Evolutionary conservation across 92 coral and sea anemone genomes (phyloP).

Genomic region (Desmophyllum pertusum): DNA sequence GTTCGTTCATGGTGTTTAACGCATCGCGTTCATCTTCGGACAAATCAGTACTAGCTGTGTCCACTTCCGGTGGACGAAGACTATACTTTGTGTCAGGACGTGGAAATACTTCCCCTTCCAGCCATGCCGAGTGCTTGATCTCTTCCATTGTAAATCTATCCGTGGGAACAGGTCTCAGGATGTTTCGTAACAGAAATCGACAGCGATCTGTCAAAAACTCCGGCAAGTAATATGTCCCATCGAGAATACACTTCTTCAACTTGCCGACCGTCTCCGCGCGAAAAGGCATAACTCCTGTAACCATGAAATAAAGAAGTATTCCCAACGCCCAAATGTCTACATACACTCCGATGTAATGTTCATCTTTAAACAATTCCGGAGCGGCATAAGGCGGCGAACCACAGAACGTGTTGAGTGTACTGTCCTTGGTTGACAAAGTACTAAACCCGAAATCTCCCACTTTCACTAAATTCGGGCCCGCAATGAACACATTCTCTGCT

Average conservation of each 20-base stretch:
- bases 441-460: slow-evolving; percentile 99
- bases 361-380: slow-evolving; percentile 98
- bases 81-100: slow-evolving; percentile 78
- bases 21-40: slow-evolving; percentile 93
- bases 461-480: slow-evolving; percentile 93
- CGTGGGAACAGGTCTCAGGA: slow-evolving; percentile 88
- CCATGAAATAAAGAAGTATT: slow-evolving; percentile 92
- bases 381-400: slow-evolving; percentile 99
- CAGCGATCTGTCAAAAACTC: slow-evolving; percentile 94
- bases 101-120: slow-evolving; percentile 88
- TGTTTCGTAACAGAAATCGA: slow-evolving; percentile 80
- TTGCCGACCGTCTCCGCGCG: slow-evolving; percentile 99
- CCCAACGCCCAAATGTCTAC: slow-evolving; percentile 99
- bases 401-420: slow-evolving; percentile 93
- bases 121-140: slow-evolving; percentile 81
- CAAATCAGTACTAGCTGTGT: slow-evolving; percentile 29
- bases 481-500: slow-evolving; percentile 97
- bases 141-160: slow-evolving; percentile 93
- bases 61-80: slow-evolving; percentile 74
- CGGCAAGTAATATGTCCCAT: slow-evolving; percentile 93
- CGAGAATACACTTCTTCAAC: slow-evolving; percentile 92
- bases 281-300: slow-evolving; percentile 98
- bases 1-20: slow-evolving; percentile 54
- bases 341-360: slow-evolving; percentile 89
- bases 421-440: slow-evolving; percentile 82